These are phyloP conservation scores for Nemotelus nigrinus DNA, from an alignment of 2,888 invertebrate genomes.

Conservation along the genomic window DNA sequence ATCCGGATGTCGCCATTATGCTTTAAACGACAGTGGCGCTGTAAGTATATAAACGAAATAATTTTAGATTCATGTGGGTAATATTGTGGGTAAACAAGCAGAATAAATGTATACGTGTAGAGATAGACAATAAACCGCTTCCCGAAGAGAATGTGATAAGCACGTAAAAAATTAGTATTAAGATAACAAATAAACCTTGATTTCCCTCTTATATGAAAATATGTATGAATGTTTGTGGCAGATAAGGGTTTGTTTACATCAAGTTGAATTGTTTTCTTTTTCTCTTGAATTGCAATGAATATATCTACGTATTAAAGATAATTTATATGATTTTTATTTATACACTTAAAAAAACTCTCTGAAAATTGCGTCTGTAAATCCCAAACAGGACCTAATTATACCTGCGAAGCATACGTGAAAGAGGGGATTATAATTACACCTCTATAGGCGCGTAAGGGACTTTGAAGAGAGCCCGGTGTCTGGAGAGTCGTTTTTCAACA, in stretches of 20 bases:
- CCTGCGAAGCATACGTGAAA: too few relatives aligned
- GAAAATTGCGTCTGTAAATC: too few relatives aligned
- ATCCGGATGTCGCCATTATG: slow-evolving; percentile 81
- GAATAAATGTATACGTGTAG: not conserved
- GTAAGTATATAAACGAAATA: slow-evolving; percentile 56
- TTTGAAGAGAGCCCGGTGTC: too few relatives aligned
- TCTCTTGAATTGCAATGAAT: too few relatives aligned
- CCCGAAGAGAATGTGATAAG: slow-evolving; percentile 30
- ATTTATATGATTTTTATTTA: too few relatives aligned
- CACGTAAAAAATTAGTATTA: slow-evolving; percentile 34
- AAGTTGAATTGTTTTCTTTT: not conserved
- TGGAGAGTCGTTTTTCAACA: too few relatives aligned
- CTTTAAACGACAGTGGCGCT: slow-evolving; percentile 83
- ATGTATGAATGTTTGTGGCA: not conserved
- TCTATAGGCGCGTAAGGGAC: too few relatives aligned
- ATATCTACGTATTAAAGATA: too few relatives aligned
- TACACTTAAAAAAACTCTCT: too few relatives aligned
- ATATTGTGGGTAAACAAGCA: not conserved
- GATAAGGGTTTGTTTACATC: slow-evolving; percentile 14
- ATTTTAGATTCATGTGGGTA: slow-evolving; percentile 16
- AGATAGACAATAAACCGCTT: slow-evolving; percentile 32
- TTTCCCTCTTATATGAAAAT: not conserved
- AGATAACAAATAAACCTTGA: not conserved
- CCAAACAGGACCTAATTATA: too few relatives aligned
- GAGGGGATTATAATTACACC: too few relatives aligned